A percentile compares a stretch with the other conserved stretches of the same genome.
These are phyloP conservation scores for Phymanthus crucifer DNA, from an alignment of 92 coral and sea anemone species.

Conservation along the genomic window DNA sequence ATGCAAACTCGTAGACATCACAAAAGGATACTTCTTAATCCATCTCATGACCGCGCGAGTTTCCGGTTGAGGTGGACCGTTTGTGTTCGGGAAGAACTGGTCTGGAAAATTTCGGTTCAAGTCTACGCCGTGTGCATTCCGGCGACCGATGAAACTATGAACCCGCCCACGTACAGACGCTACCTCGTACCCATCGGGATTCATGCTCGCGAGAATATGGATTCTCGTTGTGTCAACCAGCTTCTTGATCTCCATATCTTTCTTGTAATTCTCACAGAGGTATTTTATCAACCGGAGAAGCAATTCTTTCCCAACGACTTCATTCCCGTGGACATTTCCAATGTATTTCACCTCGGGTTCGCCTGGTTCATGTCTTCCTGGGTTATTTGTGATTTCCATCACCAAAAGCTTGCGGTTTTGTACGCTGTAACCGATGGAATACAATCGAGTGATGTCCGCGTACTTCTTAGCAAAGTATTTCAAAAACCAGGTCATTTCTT, in stretches of 20 bases:
- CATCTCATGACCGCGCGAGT: slow-evolving; percentile 82
- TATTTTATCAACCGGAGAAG: slow-evolving; percentile 73
- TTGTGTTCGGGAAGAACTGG: slow-evolving; percentile 92
- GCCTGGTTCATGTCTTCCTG: slow-evolving; percentile 87
- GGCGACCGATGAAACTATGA: slow-evolving; percentile 64
- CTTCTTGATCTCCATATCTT: slow-evolving; percentile 55
- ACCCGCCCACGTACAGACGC: slow-evolving; percentile 77
- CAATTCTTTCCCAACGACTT: slow-evolving; percentile 83
- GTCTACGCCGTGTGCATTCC: slow-evolving; percentile 89
- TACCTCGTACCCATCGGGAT: slow-evolving; percentile 95
- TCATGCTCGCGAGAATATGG: slow-evolving; percentile 89
- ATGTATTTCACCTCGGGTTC: slow-evolving; percentile 89
- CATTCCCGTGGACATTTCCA: slow-evolving; percentile 93
- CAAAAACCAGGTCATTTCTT: slow-evolving; percentile 92
- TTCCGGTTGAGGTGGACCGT: slow-evolving; percentile 92
- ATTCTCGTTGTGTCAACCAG: slow-evolving; percentile 81
- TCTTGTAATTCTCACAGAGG: slow-evolving; percentile 82
- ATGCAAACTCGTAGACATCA: slow-evolving; percentile 89
- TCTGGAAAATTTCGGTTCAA: slow-evolving; percentile 97
- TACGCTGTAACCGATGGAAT: slow-evolving; percentile 93
- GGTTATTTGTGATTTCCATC: slow-evolving; percentile 88
- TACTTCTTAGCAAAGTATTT: slow-evolving; percentile 86
- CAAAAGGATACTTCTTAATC: slow-evolving; percentile 83
- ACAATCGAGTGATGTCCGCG: slow-evolving; percentile 73
- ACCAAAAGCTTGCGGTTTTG: slow-evolving; percentile 96